These are phyloP conservation scores for Phasianus colchicus DNA, from an alignment of 2,113 vertebrate genomes.

Conservation along the genomic window DNA sequence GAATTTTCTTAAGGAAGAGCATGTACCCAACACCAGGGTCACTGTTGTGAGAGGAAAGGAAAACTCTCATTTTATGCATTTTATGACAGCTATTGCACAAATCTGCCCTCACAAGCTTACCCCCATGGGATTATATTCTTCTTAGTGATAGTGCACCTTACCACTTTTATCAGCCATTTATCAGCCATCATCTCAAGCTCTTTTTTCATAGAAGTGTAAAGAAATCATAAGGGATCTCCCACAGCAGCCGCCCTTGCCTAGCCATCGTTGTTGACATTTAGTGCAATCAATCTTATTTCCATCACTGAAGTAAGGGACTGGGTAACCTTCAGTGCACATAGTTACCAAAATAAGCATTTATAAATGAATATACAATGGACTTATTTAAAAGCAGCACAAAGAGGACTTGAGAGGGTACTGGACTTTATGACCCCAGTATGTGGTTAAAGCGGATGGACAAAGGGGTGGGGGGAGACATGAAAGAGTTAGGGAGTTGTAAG, in stretches of 20 bases:
- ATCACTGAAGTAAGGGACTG: slow-evolving; percentile 11
- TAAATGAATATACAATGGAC: slow-evolving; percentile 34
- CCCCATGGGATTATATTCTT: background rate
- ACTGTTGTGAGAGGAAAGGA: background rate
- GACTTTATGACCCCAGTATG: slow-evolving; percentile 29
- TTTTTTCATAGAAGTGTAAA: slow-evolving; percentile 37
- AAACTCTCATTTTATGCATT: background rate
- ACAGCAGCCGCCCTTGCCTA: background rate
- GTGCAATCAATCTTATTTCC: slow-evolving; percentile 49
- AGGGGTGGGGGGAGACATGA: background rate
- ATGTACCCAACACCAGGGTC: background rate
- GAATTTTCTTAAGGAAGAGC: background rate
- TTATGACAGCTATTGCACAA: slow-evolving; percentile 5
- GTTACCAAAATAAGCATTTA: slow-evolving; percentile 57
- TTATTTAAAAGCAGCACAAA: slow-evolving; percentile 52
- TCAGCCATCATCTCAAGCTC: background rate
- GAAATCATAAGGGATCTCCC: background rate
- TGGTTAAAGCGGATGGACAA: background rate
- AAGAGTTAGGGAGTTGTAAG: slow-evolving; percentile 17
- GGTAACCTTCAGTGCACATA: slow-evolving; percentile 34
- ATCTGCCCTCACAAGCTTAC: background rate
- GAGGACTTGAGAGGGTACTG: slow-evolving; percentile 34
- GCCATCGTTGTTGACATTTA: background rate
- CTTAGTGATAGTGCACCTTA: background rate
- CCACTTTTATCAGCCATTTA: background rate